These are phyloP conservation scores for Nannoperca australis DNA, from an alignment of 2,797 vertebrate species.

Conservation along the genomic window DNA sequence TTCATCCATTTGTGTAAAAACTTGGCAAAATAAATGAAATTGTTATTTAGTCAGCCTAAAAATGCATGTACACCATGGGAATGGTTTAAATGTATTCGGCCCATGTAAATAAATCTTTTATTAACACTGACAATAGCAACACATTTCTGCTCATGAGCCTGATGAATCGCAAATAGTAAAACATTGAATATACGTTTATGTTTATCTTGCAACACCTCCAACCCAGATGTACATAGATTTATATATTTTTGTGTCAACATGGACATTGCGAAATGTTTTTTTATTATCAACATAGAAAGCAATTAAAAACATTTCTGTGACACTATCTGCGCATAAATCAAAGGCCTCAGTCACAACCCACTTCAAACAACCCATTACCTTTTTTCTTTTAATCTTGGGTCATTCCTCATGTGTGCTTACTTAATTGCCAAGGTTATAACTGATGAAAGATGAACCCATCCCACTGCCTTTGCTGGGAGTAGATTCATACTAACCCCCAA, in stretches of 20 bases:
- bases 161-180: neutral
- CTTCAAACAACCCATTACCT: slow-evolving; percentile 55
- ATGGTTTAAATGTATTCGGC: neutral
- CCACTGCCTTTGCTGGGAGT: slow-evolving; percentile 56
- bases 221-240: slow-evolving; percentile 2
- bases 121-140: neutral
- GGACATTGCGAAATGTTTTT: neutral
- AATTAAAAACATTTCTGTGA: slow-evolving; percentile 16
- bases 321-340: slow-evolving; percentile 16
- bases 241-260: neutral
- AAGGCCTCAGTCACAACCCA: slow-evolving; percentile 21
- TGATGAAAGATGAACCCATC: slow-evolving; percentile 75
- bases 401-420: slow-evolving; percentile 69
- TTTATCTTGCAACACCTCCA: neutral
- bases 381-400: slow-evolving; percentile 57
- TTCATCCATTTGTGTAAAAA: slow-evolving; percentile 41
- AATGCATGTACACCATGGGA: neutral
- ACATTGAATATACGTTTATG: neutral
- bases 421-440: slow-evolving; percentile 76
- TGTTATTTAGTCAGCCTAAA: slow-evolving; percentile 5
- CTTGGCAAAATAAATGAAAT: neutral
- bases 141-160: neutral
- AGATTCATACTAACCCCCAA: slow-evolving; percentile 70
- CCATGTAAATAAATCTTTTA: neutral
- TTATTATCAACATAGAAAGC: neutral